Evolutionary conservation across 2,888 invertebrate species (phyloP).

Genomic region (Heliothis peltigera): DNA sequence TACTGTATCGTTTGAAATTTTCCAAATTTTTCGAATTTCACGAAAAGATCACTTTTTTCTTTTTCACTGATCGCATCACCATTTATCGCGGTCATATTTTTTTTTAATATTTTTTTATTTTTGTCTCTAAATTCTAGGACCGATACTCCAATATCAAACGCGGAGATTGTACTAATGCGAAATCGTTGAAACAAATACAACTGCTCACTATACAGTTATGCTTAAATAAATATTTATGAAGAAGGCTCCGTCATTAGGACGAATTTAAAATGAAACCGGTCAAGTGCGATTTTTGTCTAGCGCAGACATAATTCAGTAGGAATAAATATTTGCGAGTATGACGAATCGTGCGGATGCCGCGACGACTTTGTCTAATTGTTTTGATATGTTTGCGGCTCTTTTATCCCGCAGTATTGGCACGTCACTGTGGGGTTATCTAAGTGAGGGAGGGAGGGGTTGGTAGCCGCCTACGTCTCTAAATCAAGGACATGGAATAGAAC

Average conservation of each 20-base stretch:
- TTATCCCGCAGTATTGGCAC: conserved; percentile 14
- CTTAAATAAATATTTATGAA: conserved; percentile 38
- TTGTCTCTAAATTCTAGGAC: conserved; percentile 6
- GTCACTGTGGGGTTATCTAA: conserved; percentile 21
- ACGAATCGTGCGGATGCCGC: neutral
- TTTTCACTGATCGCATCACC: conserved; percentile 26
- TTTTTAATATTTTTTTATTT: neutral
- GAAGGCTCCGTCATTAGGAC: conserved; percentile 18
- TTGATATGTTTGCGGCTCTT: conserved; percentile 11
- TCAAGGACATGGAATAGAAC: conserved; percentile 15
- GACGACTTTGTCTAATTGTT: conserved; percentile 17
- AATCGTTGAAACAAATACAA: conserved; percentile 32
- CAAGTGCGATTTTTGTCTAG: conserved; percentile 19
- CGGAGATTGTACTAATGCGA: conserved; percentile 36
- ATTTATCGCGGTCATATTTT: conserved; percentile 47
- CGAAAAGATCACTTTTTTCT: conserved; percentile 55
- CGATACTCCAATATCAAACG: conserved; percentile 37
- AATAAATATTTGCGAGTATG: conserved; percentile 10
- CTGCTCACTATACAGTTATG: conserved; percentile 39
- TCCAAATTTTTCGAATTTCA: conserved; percentile 71
- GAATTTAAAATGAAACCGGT: conserved; percentile 21
- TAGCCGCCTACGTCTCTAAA: neutral
- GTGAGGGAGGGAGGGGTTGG: conserved; percentile 16
- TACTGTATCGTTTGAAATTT: conserved; percentile 78
- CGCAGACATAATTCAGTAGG: conserved; percentile 32